Evolutionary conservation across 1,140 invertebrate genomes (phyloP).

Genomic region (Ditylenchus dipsaci): DNA sequence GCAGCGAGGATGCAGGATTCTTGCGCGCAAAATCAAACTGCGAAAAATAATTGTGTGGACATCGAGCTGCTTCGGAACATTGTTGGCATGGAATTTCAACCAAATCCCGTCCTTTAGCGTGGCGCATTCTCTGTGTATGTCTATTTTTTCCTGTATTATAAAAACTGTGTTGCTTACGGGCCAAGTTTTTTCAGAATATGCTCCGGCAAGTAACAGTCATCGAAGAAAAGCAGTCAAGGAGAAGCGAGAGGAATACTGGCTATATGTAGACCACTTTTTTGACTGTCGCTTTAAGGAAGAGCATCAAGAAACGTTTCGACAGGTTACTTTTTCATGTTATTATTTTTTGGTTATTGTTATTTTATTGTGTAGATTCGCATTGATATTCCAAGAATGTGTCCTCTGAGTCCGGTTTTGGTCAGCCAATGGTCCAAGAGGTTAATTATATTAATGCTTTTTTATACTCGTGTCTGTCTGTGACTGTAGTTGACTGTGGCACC

Average conservation of each 20-base stretch:
- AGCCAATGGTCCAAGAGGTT: slow-evolving; percentile 75
- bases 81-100: slow-evolving; percentile 53
- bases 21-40: neutral
- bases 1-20: too few species aligned
- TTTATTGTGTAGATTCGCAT: slow-evolving; percentile 75
- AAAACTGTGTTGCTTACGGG: neutral
- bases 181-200: slow-evolving; percentile 72
- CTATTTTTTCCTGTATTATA: neutral
- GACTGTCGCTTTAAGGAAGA: slow-evolving; percentile 82
- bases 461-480: too few species aligned
- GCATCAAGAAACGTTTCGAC: slow-evolving; percentile 86
- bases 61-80: slow-evolving; percentile 44
- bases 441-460: slow-evolving; percentile 23
- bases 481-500: too few species aligned
- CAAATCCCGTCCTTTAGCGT: slow-evolving; percentile 45
- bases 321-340: slow-evolving; percentile 61
- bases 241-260: slow-evolving; percentile 88
- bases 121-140: slow-evolving; percentile 46
- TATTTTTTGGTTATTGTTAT: slow-evolving; percentile 13
- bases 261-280: slow-evolving; percentile 78
- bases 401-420: slow-evolving; percentile 82
- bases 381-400: slow-evolving; percentile 92
- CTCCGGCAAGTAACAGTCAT: slow-evolving; percentile 80
- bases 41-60: slow-evolving; percentile 24
- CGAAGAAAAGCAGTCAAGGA: slow-evolving; percentile 72